These are phyloP conservation scores for Cyanocitta stelleri DNA, from an alignment of 2,113 vertebrate genomes.

Conservation along the genomic window DNA sequence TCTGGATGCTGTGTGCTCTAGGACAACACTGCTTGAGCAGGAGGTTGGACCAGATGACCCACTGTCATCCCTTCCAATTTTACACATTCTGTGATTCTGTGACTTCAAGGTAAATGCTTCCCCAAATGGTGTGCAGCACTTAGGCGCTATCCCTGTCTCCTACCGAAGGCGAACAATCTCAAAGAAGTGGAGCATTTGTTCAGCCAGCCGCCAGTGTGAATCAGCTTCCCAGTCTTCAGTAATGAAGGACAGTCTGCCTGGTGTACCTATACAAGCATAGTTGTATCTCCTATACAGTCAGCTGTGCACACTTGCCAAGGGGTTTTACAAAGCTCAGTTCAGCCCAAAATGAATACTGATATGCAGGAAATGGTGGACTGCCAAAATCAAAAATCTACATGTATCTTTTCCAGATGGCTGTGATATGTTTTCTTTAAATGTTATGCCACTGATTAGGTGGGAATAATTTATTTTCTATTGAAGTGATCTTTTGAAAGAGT, in stretches of 20 bases:
- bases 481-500: neutral
- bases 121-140: neutral
- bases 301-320: neutral
- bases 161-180: neutral
- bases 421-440: neutral
- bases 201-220: neutral
- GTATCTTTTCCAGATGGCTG: neutral
- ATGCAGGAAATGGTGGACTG: neutral
- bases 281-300: neutral
- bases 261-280: neutral
- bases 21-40: neutral
- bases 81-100: neutral
- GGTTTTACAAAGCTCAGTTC: neutral
- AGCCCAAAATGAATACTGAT: neutral
- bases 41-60: neutral
- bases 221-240: neutral
- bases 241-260: neutral
- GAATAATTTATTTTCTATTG: neutral
- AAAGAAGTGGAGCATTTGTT: neutral
- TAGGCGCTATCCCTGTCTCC: accelerated
- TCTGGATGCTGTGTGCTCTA: neutral
- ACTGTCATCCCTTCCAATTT: neutral
- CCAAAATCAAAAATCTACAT: neutral
- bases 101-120: neutral
- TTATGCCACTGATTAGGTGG: neutral